Base-by-base conservation (phyloP, 2,888 invertebrate genomes). In the Ornithoptera alexandrae region DNA sequence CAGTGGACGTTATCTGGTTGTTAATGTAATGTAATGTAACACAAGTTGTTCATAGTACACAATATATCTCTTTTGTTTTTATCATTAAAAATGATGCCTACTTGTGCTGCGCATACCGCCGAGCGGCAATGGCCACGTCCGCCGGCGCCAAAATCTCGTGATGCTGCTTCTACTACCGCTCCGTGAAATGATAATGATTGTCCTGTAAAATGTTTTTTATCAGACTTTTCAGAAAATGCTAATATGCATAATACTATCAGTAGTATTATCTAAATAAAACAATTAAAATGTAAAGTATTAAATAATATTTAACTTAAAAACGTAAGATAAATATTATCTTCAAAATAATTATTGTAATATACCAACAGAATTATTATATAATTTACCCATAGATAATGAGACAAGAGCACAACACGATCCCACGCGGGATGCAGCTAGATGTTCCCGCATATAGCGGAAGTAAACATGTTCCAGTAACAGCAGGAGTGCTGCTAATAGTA, bases 341-440 rank as follows among this genome's bases (percentile, higher is more conserved):
- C 15, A 46, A 46, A 30, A 30, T 30, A 4, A 30, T 30, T 30
- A 30, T 30, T 30, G 3, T 30, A 30, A 30, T 30, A 30, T 30
- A 30, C 30, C 53, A 50, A 53, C 36, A 66, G n/a, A 57, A 60
- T 24, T 10, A 62, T 18, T 24, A 30, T 20, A 36, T 42, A 66
- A 87, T 92, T 93, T 88, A 95, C 99, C 96, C 96, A 96, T 96
- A 30, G 96, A 96, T 20, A 99, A 93, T 77, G 98, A 98, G 77
- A 99, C 96, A 62, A 99, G 95, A 12, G 98, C 98, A 84, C 97
- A 98, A 86, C 98, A 98, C 58, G 98, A 97, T 71, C 97, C 97
- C 70, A 96, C 95, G 84, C 97, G 97, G 75, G 97, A 96, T 84
- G 96, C 97, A 73, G 97, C 97, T 76, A 98, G 93, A 79, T 97